Conservation (phyloP, 2,113 vertebrate species). For the Sylvia atricapilla region DNA sequence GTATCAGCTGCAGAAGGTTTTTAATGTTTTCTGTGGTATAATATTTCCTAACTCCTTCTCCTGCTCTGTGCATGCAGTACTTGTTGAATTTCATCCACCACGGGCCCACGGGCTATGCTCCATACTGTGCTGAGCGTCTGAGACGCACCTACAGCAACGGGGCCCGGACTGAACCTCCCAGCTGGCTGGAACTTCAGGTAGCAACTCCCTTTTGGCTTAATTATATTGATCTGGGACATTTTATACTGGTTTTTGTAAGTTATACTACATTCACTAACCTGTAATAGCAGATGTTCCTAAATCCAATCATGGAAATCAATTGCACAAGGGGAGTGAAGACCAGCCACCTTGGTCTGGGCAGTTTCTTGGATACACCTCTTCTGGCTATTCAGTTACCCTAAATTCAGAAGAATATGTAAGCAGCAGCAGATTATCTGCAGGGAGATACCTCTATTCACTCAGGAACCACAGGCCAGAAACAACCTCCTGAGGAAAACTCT, state of each 20-base stretch:
- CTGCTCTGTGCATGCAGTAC: constrained; percentile 73
- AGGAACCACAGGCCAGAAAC: background rate
- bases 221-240: background rate
- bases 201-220: background rate
- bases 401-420: background rate
- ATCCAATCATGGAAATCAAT: background rate
- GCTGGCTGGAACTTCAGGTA: constrained; percentile 95
- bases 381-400: background rate
- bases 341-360: background rate
- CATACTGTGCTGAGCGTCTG: constrained; percentile 87
- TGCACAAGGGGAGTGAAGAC: background rate
- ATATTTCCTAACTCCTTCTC: background rate
- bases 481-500: background rate
- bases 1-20: background rate
- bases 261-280: background rate
- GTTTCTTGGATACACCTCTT: background rate
- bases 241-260: background rate
- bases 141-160: constrained; percentile 84
- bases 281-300: background rate
- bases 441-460: background rate
- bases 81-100: constrained; percentile 88
- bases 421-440: background rate
- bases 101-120: constrained; percentile 78
- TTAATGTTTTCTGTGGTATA: background rate
- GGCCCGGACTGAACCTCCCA: constrained; percentile 84